Percentiles rank a stretch among this genome's conserved stretches.
These are phyloP conservation scores for Nematolebias whitei DNA, from an alignment of 2,113 vertebrate genomes.

Conservation along the genomic window DNA sequence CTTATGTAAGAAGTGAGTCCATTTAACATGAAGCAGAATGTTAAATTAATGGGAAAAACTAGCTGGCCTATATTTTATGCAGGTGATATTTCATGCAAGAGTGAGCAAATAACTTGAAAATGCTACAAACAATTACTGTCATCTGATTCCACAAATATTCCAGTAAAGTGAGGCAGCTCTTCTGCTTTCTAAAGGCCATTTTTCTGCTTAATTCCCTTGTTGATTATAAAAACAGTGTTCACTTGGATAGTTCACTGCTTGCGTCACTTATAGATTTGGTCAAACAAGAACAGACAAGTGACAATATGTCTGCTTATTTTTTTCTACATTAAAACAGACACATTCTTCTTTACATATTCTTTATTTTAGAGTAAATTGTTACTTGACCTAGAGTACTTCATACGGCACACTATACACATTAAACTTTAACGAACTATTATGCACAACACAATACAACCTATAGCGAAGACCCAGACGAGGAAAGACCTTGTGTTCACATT, in stretches of 20 bases:
- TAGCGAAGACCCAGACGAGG: too few species aligned
- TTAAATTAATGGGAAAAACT: slow-evolving; percentile 12
- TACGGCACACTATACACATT: too few species aligned
- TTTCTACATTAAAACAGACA: background rate
- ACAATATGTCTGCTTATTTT: background rate
- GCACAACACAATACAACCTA: too few species aligned
- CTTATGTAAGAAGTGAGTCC: background rate
- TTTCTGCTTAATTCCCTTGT: background rate
- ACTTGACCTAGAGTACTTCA: background rate
- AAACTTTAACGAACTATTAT: too few species aligned
- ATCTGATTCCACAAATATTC: slow-evolving; percentile 24
- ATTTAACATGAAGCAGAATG: slow-evolving; percentile 21
- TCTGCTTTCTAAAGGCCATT: slow-evolving; percentile 7
- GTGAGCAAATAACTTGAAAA: slow-evolving; percentile 6
- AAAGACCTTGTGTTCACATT: too few species aligned
- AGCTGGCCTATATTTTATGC: background rate
- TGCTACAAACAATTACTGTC: background rate
- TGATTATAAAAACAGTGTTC: background rate
- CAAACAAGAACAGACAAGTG: background rate
- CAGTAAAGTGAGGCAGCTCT: background rate
- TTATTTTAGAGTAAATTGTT: background rate
- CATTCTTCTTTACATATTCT: background rate
- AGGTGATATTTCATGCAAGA: slow-evolving; percentile 1
- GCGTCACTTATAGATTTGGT: background rate
- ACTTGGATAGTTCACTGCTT: background rate